Evolutionary conservation across 2,888 invertebrate species (phyloP).

Genomic region (Xestobium rufovillosum): DNA sequence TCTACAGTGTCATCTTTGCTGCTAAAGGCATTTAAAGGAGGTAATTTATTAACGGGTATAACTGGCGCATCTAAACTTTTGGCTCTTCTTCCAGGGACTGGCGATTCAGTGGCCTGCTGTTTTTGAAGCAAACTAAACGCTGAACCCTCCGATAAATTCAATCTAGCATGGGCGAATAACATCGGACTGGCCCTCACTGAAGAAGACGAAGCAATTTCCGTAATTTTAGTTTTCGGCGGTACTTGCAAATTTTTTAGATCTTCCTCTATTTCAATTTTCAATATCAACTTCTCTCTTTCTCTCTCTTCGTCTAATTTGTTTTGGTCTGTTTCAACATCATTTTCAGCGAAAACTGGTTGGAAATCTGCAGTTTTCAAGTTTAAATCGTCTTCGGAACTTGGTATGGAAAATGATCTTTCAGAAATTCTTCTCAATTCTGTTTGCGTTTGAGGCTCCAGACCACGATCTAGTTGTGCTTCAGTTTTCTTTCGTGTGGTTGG

Average conservation of each 20-base stretch:
- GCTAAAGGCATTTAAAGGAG: conserved; percentile 78
- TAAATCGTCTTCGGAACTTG: conserved; percentile 68
- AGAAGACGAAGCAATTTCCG: conserved; percentile 63
- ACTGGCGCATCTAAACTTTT: conserved; percentile 81
- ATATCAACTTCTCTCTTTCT: conserved; percentile 35
- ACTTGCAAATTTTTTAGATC: conserved; percentile 39
- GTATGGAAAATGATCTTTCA: conserved; percentile 67
- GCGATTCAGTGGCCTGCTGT: conserved; percentile 69
- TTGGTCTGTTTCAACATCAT: conserved; percentile 44
- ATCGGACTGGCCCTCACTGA: conserved; percentile 63
- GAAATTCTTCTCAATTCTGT: conserved; percentile 64
- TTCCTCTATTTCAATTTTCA: conserved; percentile 40
- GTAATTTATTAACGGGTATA: conserved; percentile 69
- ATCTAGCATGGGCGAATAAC: conserved; percentile 68
- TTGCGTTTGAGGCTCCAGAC: conserved; percentile 55
- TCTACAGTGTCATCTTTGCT: conserved; percentile 85
- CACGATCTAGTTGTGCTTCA: conserved; percentile 51
- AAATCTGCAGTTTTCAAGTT: conserved; percentile 51
- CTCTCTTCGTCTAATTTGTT: conserved; percentile 32
- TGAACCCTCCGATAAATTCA: conserved; percentile 80
- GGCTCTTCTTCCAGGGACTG: conserved; percentile 65
- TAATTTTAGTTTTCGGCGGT: conserved; percentile 48
- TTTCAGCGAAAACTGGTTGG: conserved; percentile 39
- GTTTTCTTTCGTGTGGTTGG: conserved; percentile 65
- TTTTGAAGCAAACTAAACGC: conserved; percentile 66